Conservation (phyloP, 2,113 vertebrate genomes). For the Bombycilla garrulus region DNA sequence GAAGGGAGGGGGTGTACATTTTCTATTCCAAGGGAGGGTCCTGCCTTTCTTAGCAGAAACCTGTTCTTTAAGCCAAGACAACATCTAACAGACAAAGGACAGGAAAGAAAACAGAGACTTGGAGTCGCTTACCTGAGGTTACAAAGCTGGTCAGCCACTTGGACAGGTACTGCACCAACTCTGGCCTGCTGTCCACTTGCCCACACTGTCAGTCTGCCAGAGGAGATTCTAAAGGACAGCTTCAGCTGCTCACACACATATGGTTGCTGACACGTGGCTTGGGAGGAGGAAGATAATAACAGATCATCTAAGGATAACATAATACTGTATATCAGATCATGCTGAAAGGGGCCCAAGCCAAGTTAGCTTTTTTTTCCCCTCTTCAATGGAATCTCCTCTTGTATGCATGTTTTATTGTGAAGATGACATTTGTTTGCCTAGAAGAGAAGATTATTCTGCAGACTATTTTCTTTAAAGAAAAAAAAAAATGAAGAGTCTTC, state of each 20-base stretch:
- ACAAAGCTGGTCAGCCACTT: neutral
- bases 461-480: neutral
- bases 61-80: too few relatives aligned
- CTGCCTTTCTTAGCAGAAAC: too few relatives aligned
- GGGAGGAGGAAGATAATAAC: neutral
- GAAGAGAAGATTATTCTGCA: conserved; percentile 2
- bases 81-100: neutral
- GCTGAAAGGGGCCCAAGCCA: neutral
- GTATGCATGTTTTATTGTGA: neutral
- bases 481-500: neutral
- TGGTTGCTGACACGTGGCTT: neutral
- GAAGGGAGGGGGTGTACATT: too few relatives aligned
- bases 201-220: neutral
- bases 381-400: neutral
- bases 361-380: neutral
- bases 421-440: neutral
- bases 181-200: neutral
- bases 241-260: neutral
- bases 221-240: neutral
- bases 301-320: conserved; percentile 41
- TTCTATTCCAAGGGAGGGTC: too few relatives aligned
- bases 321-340: neutral
- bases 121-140: neutral
- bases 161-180: neutral
- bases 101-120: neutral